These are phyloP conservation scores for Popillia japonica DNA, from an alignment of 1,140 invertebrate genomes.

Conservation along the genomic window DNA sequence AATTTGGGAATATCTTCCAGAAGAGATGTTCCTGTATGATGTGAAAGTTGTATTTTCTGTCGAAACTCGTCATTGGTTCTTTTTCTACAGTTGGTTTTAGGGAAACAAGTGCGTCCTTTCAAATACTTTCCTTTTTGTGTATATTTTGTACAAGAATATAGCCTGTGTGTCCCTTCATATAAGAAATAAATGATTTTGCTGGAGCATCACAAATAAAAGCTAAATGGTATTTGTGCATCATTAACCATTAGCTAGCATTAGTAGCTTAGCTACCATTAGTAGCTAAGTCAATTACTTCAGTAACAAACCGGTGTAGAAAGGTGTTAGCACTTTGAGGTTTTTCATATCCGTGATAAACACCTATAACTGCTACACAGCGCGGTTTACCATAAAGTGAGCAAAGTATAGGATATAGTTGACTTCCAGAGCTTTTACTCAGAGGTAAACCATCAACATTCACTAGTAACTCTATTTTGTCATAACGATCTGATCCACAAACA, in stretches of 20 bases:
- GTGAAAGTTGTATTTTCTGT: neutral
- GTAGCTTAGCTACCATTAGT: neutral
- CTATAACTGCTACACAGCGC: neutral
- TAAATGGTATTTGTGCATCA: too few relatives aligned
- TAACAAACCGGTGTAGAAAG: neutral
- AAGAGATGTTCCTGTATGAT: neutral
- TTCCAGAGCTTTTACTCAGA: neutral
- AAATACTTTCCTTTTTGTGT: slow-evolving; percentile 1
- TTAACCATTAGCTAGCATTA: neutral
- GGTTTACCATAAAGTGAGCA: neutral
- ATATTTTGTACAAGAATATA: neutral
- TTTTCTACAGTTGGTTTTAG: neutral
- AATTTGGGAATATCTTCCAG: neutral
- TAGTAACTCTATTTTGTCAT: neutral
- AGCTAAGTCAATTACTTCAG: neutral
- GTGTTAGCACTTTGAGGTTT: neutral
- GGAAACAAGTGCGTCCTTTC: neutral
- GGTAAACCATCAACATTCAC: neutral
- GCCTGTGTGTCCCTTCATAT: neutral
- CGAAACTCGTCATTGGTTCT: neutral
- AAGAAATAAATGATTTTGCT: neutral
- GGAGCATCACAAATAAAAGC: neutral
- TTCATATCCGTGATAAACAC: neutral
- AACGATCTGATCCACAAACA: neutral
- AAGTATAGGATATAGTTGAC: neutral